A percentile compares a stretch with the other conserved stretches of the same genome.
Evolutionary conservation across 2,113 vertebrate species (phyloP).

Genomic region (Stictonetta naevosa): DNA sequence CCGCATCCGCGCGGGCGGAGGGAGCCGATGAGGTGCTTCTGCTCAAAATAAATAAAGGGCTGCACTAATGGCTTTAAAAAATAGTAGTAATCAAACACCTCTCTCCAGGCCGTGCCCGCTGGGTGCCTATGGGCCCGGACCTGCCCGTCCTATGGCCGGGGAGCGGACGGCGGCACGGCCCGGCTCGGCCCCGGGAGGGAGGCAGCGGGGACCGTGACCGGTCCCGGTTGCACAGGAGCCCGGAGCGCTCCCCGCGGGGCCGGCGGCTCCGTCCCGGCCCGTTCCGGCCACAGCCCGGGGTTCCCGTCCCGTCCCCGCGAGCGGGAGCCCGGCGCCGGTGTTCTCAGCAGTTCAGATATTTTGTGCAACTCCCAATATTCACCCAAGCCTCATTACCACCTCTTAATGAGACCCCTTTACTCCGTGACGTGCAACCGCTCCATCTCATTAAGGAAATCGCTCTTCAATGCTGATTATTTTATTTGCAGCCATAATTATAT

Average conservation of each 20-base stretch:
- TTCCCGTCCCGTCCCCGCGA: neutral
- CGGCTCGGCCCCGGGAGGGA: neutral
- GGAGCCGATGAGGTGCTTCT: too few species aligned
- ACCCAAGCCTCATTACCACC: constrained; percentile 94
- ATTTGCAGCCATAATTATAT: constrained; percentile 99
- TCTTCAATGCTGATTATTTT: constrained; percentile 99
- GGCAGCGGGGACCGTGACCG: too few species aligned
- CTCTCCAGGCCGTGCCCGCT: neutral
- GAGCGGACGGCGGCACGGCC: too few species aligned
- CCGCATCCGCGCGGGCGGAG: too few species aligned
- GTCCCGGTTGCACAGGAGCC: too few species aligned
- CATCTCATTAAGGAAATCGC: constrained; percentile 99
- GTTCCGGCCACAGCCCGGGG: too few species aligned
- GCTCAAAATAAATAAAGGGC: too few species aligned
- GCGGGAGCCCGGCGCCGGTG: neutral
- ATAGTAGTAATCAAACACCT: fast-evolving
- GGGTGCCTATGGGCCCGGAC: too few species aligned
- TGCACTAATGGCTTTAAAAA: neutral
- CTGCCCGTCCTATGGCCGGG: too few species aligned
- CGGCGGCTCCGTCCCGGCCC: neutral
- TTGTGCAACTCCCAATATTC: constrained; percentile 80
- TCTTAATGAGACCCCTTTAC: constrained; percentile 96
- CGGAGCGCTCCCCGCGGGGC: too few species aligned
- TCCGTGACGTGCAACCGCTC: constrained; percentile 97
- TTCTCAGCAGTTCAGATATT: constrained; percentile 59